Base-by-base conservation (phyloP, 1,140 invertebrate genomes). In the Gonioctena quinquepunctata region DNA sequence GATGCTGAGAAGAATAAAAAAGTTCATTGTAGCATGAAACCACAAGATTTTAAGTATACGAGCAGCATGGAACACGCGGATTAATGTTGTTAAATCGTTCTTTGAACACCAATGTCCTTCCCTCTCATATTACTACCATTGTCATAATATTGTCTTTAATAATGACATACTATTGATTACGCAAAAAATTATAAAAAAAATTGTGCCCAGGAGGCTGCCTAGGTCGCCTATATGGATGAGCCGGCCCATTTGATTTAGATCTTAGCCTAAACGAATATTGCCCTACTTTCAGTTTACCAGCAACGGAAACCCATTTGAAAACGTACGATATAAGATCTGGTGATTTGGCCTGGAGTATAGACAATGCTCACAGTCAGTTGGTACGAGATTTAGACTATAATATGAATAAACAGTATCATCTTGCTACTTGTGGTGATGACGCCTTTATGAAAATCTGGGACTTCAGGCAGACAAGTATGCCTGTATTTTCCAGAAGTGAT, bases 361-460 rank as follows among this genome's bases (percentile, higher is more conserved):
- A 94, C 70, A 90, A 91, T 73, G 93, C 94, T 6, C 96, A 99
- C 86, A 89, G 90, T 7, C 95, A 97, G 84, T 87, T 95, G 50
- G 91, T 96, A 7, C 84, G 96, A 71, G 96, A 98, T 83, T 79
- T 99, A 16, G 97, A 99, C 84, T 98, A 97, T 79, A 99, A 99
- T 87, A 93, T 95, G 16, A 99, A 99, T 85, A 93, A 94, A 80
- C 96, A 98, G 77, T 98, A 97, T 81, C 93, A 94, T 80, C 76
- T 99, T 68, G 94, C 93, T 1, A 97, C 93, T 13, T 97, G 95
- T 77, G 97, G 97, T 2, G 97, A 99, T 83, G 97, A 99, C 84
- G 96, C 96, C 3, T 91, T 90, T 49, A 89, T 95, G 27, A 96
- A 96, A 82, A 96, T 99, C 76, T 99, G 97, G 97, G 97, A 99